Evolutionary conservation across 2,113 vertebrate genomes (phyloP), one percentile per base, ranked within the genome.

Genomic region (Eurypyga helias): DNA sequence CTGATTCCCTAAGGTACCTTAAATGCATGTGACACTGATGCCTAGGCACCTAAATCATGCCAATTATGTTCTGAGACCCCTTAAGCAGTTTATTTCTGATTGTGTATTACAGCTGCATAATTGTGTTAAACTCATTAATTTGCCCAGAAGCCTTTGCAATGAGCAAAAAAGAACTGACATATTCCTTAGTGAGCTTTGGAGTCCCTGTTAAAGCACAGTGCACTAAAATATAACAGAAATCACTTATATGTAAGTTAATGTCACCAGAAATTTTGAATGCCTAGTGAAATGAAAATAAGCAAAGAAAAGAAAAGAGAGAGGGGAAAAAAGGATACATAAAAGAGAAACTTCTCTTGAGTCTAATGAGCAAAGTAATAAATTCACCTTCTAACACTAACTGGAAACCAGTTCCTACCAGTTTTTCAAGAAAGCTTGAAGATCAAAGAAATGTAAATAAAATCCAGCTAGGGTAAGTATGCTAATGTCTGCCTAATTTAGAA

Each of bases 371-470:
- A 87, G 52, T 57, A 94, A 86, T 54, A 83, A 69, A 70, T 95
- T 86, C 83, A 96, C 66, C 64, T 93, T 93, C 41, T 51, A 89
- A 77, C 15, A 80, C 36, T 58, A 77, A 86, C 93, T 81, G 89
- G 94, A 87, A 97, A 93, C 83, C 95, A 92, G 83, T 95, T 93
- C 31, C 61, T 81, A 61, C 76, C 71, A 93, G 88, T 61, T 90
- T 85, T 95, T 86, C 51, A 86, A 58, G 83, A 83, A 95, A 89
- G 51, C 4, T 11, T 80, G 55, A 93, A 77, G 76, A 96, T 96
- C 58, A 96, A 96, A 97, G 64, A 51, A 86, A 96, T 83, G 58
- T 82, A 96, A 95, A 95, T 86, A 90, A 93, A 96, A 90, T 77
- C 45, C 55, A 92, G 54, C 66, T 89, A 77, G 41, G n/a, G 28